Evolutionary conservation across 2,113 vertebrate species (phyloP), one percentile per base, ranked within the genome.

Genomic region (Agapornis roseicollis): DNA sequence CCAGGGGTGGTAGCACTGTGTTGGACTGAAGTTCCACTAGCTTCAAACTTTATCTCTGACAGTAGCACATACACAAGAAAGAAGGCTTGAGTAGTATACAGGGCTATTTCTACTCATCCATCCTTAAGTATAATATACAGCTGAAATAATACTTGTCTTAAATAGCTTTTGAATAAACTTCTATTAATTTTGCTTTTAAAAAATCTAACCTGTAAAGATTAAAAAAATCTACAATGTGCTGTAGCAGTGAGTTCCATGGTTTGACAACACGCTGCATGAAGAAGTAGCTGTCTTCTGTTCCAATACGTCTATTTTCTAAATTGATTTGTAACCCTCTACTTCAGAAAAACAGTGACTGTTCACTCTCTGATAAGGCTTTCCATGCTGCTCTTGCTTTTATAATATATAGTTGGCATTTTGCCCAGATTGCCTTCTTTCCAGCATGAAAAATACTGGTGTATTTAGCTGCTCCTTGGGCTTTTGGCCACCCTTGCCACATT

Each of bases 11-110:
- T 27, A 68, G 24, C 2, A 13, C 16, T 82, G 8, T 46, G 10
- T 82, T 0, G 2, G 35, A 28, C 22, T 19, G 72, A 61, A 91
- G 18, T 25, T 56, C 41, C 3, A 3, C 10, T 7, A 42, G 24
- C 17, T 81, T 53, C 42, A 70, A 86, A 13, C 13, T 73, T 68
- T 25, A 22, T 9, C n/a, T 11, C 33, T 60, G 55, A 14, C 3
- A 55, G 42, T 25, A 39, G 29, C 3, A 28, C 1, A 0, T 19
- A 33, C 0, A 1, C 0, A 11, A 25, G n/a, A 17, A 81, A 79
- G 47, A 70, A 74, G 13, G 13, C n/a, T 84, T 12, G 11, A 33
- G 11, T 33, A 55, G 39, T 6, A 2, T 28, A 12, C 6, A 19
- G 7, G 23, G 25, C 9, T 17, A 0, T 42, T 58, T 72, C 4